A percentile compares a stretch with the other conserved stretches of the same genome.
phyloP scores from a whole-genome alignment of 2,113 vertebrate genomes.

The Coracopsis vasa region DNA sequence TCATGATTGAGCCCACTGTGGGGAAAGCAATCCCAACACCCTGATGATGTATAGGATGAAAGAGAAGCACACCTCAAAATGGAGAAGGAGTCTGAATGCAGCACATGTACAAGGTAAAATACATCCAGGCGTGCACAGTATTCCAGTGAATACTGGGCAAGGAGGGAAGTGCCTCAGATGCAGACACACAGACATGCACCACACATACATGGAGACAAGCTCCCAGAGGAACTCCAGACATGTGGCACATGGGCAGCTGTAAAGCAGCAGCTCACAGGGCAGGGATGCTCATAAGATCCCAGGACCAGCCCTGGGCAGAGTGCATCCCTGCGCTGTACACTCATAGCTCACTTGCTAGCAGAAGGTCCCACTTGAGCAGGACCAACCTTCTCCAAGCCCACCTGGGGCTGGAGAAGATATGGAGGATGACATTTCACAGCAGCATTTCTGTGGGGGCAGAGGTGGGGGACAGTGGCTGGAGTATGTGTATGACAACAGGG shows the following conservation, averaged over 20 bases:
- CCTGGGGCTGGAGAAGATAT: neutral
- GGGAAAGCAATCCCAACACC: neutral
- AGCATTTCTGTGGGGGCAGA: neutral
- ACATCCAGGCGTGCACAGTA: neutral
- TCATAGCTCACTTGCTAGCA: neutral
- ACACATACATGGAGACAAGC: neutral
- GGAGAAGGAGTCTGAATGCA: neutral
- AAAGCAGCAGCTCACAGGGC: neutral
- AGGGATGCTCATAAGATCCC: neutral
- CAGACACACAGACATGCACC: neutral
- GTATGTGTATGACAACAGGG: neutral
- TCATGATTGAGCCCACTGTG: neutral
- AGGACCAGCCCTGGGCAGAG: rapidly evolving
- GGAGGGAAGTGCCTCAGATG: neutral
- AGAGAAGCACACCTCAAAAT: neutral
- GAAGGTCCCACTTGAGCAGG: neutral
- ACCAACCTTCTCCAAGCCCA: neutral
- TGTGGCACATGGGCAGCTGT: neutral
- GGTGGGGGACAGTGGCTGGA: neutral
- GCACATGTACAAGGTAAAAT: neutral
- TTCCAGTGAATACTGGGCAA: neutral
- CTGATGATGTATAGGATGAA: neutral
- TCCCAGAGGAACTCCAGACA: neutral
- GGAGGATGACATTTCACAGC: neutral
- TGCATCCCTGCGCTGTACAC: neutral